These are phyloP conservation scores for Tetramorium simillimum DNA, from an alignment of 1,140 invertebrate genomes.

Conservation along the genomic window DNA sequence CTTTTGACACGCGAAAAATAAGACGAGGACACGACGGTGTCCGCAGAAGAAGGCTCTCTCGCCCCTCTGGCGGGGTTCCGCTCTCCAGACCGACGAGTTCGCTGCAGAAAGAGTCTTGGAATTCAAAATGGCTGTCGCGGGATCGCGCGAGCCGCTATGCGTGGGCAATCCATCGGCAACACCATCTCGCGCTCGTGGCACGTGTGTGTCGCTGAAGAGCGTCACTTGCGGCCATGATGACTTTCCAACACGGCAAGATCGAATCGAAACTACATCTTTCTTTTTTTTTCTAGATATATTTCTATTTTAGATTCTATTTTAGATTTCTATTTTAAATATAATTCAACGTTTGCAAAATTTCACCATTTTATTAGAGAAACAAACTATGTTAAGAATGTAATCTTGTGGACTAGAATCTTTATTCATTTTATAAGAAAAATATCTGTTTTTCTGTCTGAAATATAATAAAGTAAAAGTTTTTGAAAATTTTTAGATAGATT, in stretches of 20 bases:
- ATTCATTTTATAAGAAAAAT: background rate
- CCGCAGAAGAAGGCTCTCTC: slow-evolving; percentile 11
- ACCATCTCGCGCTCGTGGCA: slow-evolving; percentile 49
- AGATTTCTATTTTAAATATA: background rate
- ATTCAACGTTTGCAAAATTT: background rate
- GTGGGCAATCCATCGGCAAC: slow-evolving; percentile 68
- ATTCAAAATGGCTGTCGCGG: slow-evolving; percentile 84
- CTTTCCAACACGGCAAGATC: slow-evolving; percentile 17
- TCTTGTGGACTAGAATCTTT: background rate
- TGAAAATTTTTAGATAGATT: background rate
- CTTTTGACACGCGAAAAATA: slow-evolving; percentile 82
- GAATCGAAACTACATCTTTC: background rate
- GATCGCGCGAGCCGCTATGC: slow-evolving; percentile 67
- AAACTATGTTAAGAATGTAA: background rate
- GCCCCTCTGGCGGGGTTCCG: slow-evolving; percentile 1
- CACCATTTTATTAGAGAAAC: background rate
- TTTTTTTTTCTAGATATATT: background rate
- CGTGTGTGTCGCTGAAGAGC: slow-evolving; percentile 43
- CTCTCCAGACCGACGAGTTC: slow-evolving; percentile 12
- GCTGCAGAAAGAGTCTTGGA: slow-evolving; percentile 78
- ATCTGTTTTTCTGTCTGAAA: background rate
- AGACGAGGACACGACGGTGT: slow-evolving; percentile 74
- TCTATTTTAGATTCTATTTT: too few relatives aligned
- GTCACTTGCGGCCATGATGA: slow-evolving; percentile 40
- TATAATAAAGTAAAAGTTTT: background rate